Evolutionary conservation across 2,797 vertebrate species (phyloP).

Genomic region (Yasuhikotakia modesta): DNA sequence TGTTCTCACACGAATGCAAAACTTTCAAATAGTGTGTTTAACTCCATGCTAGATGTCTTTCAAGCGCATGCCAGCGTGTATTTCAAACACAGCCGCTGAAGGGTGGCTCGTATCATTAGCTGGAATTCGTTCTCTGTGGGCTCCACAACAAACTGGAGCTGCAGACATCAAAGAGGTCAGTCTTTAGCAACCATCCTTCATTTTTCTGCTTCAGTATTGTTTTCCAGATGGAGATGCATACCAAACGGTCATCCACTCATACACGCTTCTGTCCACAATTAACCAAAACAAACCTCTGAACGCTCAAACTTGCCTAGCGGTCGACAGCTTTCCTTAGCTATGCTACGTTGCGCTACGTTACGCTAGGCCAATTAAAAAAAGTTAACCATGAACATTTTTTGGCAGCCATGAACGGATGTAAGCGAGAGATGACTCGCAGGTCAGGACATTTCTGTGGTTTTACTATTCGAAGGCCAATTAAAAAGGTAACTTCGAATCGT

Average conservation of each 20-base stretch:
- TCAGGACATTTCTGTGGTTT: slow-evolving; percentile 44
- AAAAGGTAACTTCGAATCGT: slow-evolving; percentile 61
- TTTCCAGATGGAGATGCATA: slow-evolving; percentile 60
- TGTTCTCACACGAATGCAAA: not conserved
- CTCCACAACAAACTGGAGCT: slow-evolving; percentile 46
- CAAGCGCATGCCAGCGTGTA: not conserved
- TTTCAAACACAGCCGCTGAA: not conserved
- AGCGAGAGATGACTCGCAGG: not conserved
- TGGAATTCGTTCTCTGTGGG: slow-evolving; percentile 61
- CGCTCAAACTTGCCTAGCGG: slow-evolving; percentile 21
- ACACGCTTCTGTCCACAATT: slow-evolving; percentile 13
- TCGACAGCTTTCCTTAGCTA: not conserved
- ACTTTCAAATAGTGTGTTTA: not conserved
- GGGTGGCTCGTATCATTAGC: slow-evolving; percentile 55
- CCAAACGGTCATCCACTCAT: slow-evolving; percentile 41
- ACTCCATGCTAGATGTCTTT: not conserved
- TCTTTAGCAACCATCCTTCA: slow-evolving; percentile 64
- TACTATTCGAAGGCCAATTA: slow-evolving; percentile 58
- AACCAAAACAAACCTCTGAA: slow-evolving; percentile 43
- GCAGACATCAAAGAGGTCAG: slow-evolving; percentile 57
- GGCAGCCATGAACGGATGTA: not conserved
- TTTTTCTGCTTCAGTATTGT: slow-evolving; percentile 60
- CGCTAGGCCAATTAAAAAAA: not conserved
- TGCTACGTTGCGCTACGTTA: not conserved
- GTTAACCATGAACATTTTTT: not conserved